Base-by-base conservation (phyloP, 2,113 vertebrate species). In the Crypturellus undulatus region DNA sequence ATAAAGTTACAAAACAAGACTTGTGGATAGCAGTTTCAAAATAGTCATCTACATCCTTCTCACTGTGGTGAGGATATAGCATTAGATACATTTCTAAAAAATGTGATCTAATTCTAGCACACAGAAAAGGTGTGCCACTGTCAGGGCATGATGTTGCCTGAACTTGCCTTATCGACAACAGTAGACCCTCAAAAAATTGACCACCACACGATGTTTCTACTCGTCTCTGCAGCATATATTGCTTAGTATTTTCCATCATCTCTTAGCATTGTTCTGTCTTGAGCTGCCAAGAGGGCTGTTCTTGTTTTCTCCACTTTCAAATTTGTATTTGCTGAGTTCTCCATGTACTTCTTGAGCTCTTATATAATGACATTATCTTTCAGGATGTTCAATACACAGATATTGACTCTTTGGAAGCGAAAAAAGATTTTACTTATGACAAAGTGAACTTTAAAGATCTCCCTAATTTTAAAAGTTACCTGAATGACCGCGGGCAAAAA, bases 381-480 rank as follows among this genome's bases (percentile, higher is more conserved):
- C 93, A 99, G 99, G 99, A 99, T 30, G 97, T 98, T 86, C 99
- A 99, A 78, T 98, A 98, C 96, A 99, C 98, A 20, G 99, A 99
- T 85, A 98, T 99, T 56, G 98, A 99, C 96, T 99, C 99, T 89
- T 99, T 99, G 99, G 99, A 99, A 82, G 92, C 98, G 0, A 98
- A 97, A 83, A 99, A 99, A 93, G 98, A 98, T 86, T 99, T 99
- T 75, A 99, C 99, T 2, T 99, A 99, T 34, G 98, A 99, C 84
- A 47, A 91, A 78, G 94, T 85, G 18, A 95, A 96, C 0, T 99
- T 98, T 90, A 71, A 10, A 0, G 98, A 98, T 2, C 98, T 99
- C n/a, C 99, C 99, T 65, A 59, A 95, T 42, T 99, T 99, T 95
- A 98, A 96, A 59, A 73, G 97, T 15, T 98, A 98, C 76, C 96